These are phyloP conservation scores for Asbolus verrucosus DNA, from an alignment of 1,140 invertebrate genomes.

Conservation along the genomic window DNA sequence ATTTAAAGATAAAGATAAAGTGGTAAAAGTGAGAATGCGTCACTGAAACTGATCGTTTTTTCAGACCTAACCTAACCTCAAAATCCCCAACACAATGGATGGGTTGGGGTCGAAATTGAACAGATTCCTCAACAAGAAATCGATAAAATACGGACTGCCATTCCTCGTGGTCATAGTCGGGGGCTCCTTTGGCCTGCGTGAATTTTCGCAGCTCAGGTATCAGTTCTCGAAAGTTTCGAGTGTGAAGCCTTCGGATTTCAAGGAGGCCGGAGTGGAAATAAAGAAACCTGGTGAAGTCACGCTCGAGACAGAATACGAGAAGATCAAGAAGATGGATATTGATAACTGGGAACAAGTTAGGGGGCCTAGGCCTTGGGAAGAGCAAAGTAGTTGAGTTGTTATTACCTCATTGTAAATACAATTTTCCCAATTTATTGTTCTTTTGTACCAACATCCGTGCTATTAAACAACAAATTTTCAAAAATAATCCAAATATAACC, in stretches of 20 bases:
- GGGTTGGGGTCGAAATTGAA: slow-evolving; percentile 6
- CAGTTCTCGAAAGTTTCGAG: slow-evolving; percentile 73
- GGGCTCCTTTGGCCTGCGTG: slow-evolving; percentile 77
- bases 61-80: slow-evolving; percentile 26
- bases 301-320: slow-evolving; percentile 79
- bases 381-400: too few relatives aligned
- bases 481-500: too few relatives aligned
- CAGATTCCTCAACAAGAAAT: slow-evolving; percentile 45
- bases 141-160: slow-evolving; percentile 72
- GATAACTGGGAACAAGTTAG: slow-evolving; percentile 85
- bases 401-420: too few relatives aligned
- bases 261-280: slow-evolving; percentile 74
- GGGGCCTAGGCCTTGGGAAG: slow-evolving; percentile 85
- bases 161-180: slow-evolving; percentile 76
- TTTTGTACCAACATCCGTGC: too few relatives aligned
- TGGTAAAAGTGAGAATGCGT: too few relatives aligned
- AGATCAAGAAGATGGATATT: slow-evolving; percentile 78
- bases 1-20: too few relatives aligned
- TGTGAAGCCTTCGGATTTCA: slow-evolving; percentile 72
- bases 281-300: slow-evolving; percentile 76
- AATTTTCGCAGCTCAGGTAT: slow-evolving; percentile 80
- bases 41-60: too few relatives aligned
- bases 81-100: slow-evolving; percentile 16
- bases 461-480: too few relatives aligned
- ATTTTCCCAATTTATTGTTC: too few relatives aligned